These are phyloP conservation scores for Plagodis pulveraria DNA, from an alignment of 2,888 invertebrate species.

Conservation along the genomic window DNA sequence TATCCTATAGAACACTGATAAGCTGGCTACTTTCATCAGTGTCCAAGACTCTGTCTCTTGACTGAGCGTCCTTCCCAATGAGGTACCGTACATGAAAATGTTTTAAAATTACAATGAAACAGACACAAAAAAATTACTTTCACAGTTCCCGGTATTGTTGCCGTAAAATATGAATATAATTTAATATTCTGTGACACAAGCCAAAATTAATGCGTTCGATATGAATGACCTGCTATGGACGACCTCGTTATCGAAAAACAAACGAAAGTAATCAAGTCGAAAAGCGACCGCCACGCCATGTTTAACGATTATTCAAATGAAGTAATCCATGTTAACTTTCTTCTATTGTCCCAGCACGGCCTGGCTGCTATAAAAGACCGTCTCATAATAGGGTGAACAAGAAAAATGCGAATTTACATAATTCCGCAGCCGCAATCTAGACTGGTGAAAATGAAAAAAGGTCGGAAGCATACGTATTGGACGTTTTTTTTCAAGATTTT, in stretches of 20 bases:
- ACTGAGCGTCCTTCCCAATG: no score
- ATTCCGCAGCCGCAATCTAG: slow-evolving; percentile 30
- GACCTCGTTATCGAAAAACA: slow-evolving; percentile 17
- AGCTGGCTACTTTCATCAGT: no score
- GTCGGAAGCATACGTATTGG: slow-evolving; percentile 21
- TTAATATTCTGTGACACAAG: slow-evolving; percentile 4
- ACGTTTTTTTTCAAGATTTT: no score
- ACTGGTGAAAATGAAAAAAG: slow-evolving; percentile 22
- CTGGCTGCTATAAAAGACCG: slow-evolving; percentile 23
- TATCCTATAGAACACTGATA: no score
- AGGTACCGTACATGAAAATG: no score
- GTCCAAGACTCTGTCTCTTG: no score
- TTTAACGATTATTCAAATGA: slow-evolving; percentile 36
- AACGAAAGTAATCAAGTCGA: slow-evolving; percentile 23
- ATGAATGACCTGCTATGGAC: slow-evolving; percentile 4
- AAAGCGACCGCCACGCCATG: slow-evolving; percentile 16
- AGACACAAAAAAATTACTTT: no score
- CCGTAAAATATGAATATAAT: background rate
- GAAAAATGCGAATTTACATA: slow-evolving; percentile 35
- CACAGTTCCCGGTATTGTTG: no score
- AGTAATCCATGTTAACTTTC: slow-evolving; percentile 36
- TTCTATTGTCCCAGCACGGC: slow-evolving; percentile 36
- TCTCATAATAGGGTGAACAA: slow-evolving; percentile 27
- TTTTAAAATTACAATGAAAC: no score
- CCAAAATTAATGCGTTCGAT: slow-evolving; percentile 1